Evolutionary conservation across 2,888 invertebrate genomes (phyloP), one percentile per base, ranked within the genome.

Genomic region (Hemicrepidius hirtus): DNA sequence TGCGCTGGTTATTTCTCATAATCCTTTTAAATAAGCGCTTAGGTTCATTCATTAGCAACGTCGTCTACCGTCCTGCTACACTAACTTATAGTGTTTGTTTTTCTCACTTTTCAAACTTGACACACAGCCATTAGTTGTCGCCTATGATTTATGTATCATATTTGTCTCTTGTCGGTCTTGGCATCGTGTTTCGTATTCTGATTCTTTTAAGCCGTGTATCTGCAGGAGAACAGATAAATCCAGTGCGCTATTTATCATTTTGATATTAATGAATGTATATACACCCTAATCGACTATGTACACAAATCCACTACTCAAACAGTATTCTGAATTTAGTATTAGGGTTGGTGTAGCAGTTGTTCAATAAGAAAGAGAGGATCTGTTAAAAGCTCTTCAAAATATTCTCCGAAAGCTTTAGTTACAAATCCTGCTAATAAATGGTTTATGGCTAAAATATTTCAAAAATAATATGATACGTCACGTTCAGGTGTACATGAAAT

Each of bases 131-230:
- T 71, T 71, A 71, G 66, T 71, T 71, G 71, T 71, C 71, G 71
- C 60, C 67, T 67, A 71, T 71, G 71, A 71, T 71, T 71, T 71
- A 71, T 71, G 67, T 60, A 41, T 44, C 66, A 67, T 66, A 71
- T 71, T 71, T 71, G 71, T 71, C 71, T 71, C 71, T 40, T 63
- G 71, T 71, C 71, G 62, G 59, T 71, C 67, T 67, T 67, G 62
- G 71, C 71, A 71, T 67, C 71, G 64, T 67, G 50, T 67, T 71
- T 67, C 67, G 66, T 71, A 67, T 71, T 67, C 62, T 55, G 67
- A 71, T 71, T 71, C 71, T 71, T 71, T 67, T 71, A 71, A 71
- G 66, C 62, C 53, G 28, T 53, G 64, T 71, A 71, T 67, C 67
- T 71, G 40, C 57, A 21, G 20, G 53, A 62, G 60, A 32, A 67